Percentiles rank a stretch among this genome's conserved stretches.
Conservation (phyloP, 2,113 vertebrate species). For the Petromus typicus region DNA sequence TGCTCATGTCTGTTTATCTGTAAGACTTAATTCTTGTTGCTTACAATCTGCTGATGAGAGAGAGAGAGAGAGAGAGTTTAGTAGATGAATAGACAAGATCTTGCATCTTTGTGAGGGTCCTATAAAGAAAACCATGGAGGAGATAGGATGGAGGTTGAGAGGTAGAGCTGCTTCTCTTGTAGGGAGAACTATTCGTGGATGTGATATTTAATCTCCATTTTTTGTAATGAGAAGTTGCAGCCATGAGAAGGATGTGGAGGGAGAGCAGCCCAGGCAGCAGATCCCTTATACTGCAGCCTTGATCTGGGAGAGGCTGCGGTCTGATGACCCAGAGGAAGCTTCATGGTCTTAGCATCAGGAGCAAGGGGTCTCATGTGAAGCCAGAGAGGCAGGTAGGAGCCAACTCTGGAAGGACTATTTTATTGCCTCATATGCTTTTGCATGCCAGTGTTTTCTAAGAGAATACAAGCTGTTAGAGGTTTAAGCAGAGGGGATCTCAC, state of each 20-base stretch:
- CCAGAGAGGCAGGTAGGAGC: background rate
- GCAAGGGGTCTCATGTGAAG: background rate
- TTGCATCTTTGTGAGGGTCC: background rate
- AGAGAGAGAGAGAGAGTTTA: background rate
- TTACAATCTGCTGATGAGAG: background rate
- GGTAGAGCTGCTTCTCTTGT: rapidly evolving
- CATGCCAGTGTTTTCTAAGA: background rate
- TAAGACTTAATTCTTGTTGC: background rate
- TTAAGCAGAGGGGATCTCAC: background rate
- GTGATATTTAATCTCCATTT: background rate
- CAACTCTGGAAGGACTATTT: background rate
- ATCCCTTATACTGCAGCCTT: background rate
- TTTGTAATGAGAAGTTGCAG: background rate
- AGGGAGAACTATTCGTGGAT: background rate
- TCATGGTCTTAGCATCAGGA: background rate
- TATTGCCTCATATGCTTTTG: too few relatives aligned
- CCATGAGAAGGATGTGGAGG: background rate
- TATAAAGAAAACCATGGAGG: background rate
- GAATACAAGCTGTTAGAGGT: background rate
- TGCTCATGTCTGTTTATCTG: background rate
- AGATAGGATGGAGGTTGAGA: background rate
- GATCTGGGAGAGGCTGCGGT: background rate
- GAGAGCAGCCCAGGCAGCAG: background rate
- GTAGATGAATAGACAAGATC: background rate
- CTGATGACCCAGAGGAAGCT: background rate